Percentiles rank a stretch among this genome's conserved stretches.
These are phyloP conservation scores for Cairina moschata DNA, from an alignment of 2,113 vertebrate species.

Conservation along the genomic window DNA sequence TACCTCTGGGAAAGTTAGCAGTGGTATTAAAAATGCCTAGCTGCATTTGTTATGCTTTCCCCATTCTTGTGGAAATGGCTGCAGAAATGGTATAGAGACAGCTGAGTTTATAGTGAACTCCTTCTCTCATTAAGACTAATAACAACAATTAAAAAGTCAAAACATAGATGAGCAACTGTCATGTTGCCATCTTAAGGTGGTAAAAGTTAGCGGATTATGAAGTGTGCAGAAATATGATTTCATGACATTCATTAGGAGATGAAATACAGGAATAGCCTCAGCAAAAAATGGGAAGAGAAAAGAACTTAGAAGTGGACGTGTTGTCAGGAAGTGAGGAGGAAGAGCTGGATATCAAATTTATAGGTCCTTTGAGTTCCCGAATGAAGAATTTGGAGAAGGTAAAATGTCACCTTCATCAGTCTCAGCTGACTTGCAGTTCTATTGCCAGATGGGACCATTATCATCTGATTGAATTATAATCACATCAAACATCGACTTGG, in stretches of 20 bases:
- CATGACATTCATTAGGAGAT: background rate
- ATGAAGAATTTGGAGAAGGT: slow-evolving; percentile 48
- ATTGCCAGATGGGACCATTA: slow-evolving; percentile 57
- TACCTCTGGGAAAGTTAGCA: slow-evolving; percentile 1
- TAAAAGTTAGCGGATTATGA: background rate
- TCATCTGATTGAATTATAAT: slow-evolving; percentile 54
- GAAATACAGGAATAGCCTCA: background rate
- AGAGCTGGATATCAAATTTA: slow-evolving; percentile 57
- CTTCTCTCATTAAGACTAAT: background rate
- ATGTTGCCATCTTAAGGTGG: background rate
- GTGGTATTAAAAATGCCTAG: background rate
- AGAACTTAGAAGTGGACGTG: background rate
- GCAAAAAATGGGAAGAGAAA: background rate
- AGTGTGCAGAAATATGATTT: background rate
- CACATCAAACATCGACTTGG: slow-evolving; percentile 36
- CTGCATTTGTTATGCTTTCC: background rate
- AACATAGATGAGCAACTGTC: background rate
- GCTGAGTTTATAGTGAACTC: background rate
- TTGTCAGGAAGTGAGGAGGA: background rate
- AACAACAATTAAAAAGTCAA: background rate
- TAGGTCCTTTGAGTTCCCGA: slow-evolving; percentile 29
- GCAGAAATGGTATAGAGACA: background rate
- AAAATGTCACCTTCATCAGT: slow-evolving; percentile 67
- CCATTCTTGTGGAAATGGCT: background rate
- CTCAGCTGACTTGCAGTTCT: slow-evolving; percentile 45